Evolutionary conservation across 2,113 vertebrate genomes (phyloP).

Genomic region (Hymenochirus boettgeri): DNA sequence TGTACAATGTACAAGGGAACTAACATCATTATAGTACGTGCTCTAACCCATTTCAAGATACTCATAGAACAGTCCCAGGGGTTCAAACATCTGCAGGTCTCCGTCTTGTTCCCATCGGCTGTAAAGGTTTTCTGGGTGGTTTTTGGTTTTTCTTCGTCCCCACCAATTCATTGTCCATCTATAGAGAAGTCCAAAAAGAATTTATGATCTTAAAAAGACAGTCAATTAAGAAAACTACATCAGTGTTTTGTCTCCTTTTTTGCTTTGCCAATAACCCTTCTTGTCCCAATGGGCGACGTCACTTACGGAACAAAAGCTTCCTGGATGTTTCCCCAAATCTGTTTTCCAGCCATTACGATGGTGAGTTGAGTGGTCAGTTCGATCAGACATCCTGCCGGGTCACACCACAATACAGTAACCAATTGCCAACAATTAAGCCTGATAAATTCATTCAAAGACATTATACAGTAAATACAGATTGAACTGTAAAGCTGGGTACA

Average conservation of each 20-base stretch:
- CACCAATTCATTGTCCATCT: conserved; percentile 94
- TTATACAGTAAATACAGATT: no score
- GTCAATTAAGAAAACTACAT: no score
- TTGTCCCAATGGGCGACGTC: conserved; percentile 4
- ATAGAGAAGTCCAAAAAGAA: background rate
- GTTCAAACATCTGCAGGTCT: conserved; percentile 80
- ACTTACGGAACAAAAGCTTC: conserved; percentile 93
- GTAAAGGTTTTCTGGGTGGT: conserved; percentile 86
- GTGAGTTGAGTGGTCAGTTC: conserved; percentile 94
- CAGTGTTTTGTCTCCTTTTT: no score
- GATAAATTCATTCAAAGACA: no score
- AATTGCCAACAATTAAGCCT: no score
- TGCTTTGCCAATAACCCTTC: no score
- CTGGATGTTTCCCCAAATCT: conserved; percentile 91
- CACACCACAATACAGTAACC: conserved; percentile 74
- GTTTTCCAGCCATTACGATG: conserved; percentile 94
- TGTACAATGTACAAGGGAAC: no score
- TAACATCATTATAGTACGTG: no score
- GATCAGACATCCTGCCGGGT: conserved; percentile 89
- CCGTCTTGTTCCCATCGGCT: conserved; percentile 97
- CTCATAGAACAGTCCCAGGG: conserved; percentile 88
- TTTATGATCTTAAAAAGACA: no score
- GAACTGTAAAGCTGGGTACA: no score
- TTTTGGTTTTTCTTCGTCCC: conserved; percentile 81
- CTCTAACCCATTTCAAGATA: conserved; percentile 94